phyloP scores from a whole-genome alignment of 2,888 invertebrate species.

The Tinea semifulvella region DNA sequence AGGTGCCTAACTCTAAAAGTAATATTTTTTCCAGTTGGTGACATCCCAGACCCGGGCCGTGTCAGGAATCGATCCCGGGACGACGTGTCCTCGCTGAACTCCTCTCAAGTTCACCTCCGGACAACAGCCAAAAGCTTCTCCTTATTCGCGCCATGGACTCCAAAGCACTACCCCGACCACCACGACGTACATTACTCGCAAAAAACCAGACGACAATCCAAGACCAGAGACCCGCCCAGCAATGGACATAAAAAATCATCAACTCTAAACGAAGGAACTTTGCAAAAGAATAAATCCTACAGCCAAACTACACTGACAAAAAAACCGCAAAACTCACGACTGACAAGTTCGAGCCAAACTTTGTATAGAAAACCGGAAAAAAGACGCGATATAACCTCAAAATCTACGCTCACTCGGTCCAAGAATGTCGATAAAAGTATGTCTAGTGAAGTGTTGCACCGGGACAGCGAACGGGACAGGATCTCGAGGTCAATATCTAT shows the following conservation, averaged over 20 bases:
- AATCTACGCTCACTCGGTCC: slow-evolving; percentile 40
- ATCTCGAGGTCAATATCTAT: slow-evolving; percentile 74
- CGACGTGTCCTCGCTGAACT: slow-evolving; percentile 73
- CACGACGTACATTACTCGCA: slow-evolving; percentile 84
- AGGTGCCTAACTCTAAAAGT: too few relatives aligned
- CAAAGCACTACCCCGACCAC: slow-evolving; percentile 75
- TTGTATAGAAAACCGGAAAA: slow-evolving; percentile 55
- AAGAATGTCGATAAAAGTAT: slow-evolving; percentile 59
- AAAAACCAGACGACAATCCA: slow-evolving; percentile 44
- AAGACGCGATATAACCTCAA: slow-evolving; percentile 34
- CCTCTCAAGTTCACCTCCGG: slow-evolving; percentile 72
- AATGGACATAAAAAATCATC: slow-evolving; percentile 44
- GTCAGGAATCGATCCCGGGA: slow-evolving; percentile 75
- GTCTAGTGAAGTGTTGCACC: slow-evolving; percentile 70
- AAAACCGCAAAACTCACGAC: slow-evolving; percentile 39
- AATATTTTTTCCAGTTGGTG: slow-evolving; percentile 69
- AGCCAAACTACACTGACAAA: slow-evolving; percentile 51
- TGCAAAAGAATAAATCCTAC: slow-evolving; percentile 59
- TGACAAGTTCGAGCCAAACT: slow-evolving; percentile 49
- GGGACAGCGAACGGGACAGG: slow-evolving; percentile 57
- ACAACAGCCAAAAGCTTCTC: slow-evolving; percentile 83
- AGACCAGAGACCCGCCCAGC: slow-evolving; percentile 32
- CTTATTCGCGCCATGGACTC: slow-evolving; percentile 86
- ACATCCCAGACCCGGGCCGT: slow-evolving; percentile 80
- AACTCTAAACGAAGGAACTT: slow-evolving; percentile 31